Conservation (phyloP, 2,888 invertebrate genomes). For the Blastobasis lacticolella region DNA sequence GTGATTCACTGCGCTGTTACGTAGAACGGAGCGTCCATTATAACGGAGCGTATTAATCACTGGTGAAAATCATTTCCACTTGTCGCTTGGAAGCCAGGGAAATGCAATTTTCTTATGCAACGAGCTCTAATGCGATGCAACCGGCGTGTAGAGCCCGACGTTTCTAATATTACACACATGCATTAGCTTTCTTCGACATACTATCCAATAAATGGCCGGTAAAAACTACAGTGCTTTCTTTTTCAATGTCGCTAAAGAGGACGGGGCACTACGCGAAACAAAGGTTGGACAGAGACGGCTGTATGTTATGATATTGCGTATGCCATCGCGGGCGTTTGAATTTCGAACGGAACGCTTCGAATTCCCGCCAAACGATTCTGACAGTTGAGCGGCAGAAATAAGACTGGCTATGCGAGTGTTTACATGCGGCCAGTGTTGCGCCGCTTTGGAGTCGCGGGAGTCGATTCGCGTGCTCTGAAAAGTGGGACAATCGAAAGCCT, state of each 20-base stretch:
- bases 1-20: no score
- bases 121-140: constrained; percentile 57
- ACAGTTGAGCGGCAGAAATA: constrained; percentile 36
- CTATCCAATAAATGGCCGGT: constrained; percentile 54
- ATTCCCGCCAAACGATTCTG: constrained; percentile 43
- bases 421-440: constrained; percentile 37
- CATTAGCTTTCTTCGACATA: constrained; percentile 70
- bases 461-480: constrained; percentile 65
- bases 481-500: constrained; percentile 75
- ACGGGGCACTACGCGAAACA: constrained; percentile 24
- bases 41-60: constrained; percentile 7
- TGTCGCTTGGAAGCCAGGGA: constrained; percentile 34
- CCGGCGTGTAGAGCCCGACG: constrained; percentile 48
- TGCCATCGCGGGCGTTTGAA: constrained; percentile 37
- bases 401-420: constrained; percentile 36
- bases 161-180: constrained; percentile 71
- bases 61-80: constrained; percentile 21
- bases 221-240: constrained; percentile 68
- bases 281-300: constrained; percentile 39
- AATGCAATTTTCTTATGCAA: constrained; percentile 72
- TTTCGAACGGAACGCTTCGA: constrained; percentile 43
- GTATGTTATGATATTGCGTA: constrained; percentile 44
- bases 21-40: no score
- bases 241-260: constrained; percentile 63
- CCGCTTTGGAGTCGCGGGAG: constrained; percentile 40